Base-by-base conservation (phyloP, 2,888 invertebrate species). In the Hyppa rectilinea region DNA sequence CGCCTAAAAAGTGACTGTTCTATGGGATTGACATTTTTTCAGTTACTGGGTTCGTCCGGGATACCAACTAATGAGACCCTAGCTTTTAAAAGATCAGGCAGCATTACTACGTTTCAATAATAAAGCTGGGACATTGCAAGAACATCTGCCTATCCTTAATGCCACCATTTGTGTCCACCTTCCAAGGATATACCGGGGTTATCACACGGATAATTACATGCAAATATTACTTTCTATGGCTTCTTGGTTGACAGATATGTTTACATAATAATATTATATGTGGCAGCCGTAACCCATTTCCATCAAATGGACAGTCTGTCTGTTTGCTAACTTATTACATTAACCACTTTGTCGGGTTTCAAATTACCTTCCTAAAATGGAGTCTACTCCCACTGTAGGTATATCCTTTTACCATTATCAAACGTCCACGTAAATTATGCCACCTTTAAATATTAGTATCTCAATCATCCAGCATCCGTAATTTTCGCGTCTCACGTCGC, bases 391-490 rank as follows among this genome's bases (percentile, higher is more conserved):
- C n/a, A n/a, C n/a, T n/a, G n/a, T n/a, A n/a, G n/a, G 2, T 5
- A 10, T 14, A 20, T 4, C 12, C 10, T 14, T 26, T 47, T 40
- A 2, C 31, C 26, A 2, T 9, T 3, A 2, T 17, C 6, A 38
- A 55, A 31, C 20, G 5, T 38, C n/a, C 9, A 26, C 20, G 14
- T 31, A 6, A 31, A 47, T 55, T 12, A 20, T 34, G 63, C 38
- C 36, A 38, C 36, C 38, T 55, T 23, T 40, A 64, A 47, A 40
- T 53, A 59, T 49, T 23, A 68, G 2, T n/a, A 6, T 45, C 6
- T 34, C 31, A 45, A 70, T 50, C 38, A 68, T 60, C 34, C 20
- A 40, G 34, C 31, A 4, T 23, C 6, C 31, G 61, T 40, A 31
- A 52, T 61, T 58, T 40, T 70, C 23, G n/a, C 31, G 10, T 53